Evolutionary conservation across 2,113 vertebrate species (phyloP), one percentile per base, ranked within the genome.

Genomic region (Hippocampus comes): DNA sequence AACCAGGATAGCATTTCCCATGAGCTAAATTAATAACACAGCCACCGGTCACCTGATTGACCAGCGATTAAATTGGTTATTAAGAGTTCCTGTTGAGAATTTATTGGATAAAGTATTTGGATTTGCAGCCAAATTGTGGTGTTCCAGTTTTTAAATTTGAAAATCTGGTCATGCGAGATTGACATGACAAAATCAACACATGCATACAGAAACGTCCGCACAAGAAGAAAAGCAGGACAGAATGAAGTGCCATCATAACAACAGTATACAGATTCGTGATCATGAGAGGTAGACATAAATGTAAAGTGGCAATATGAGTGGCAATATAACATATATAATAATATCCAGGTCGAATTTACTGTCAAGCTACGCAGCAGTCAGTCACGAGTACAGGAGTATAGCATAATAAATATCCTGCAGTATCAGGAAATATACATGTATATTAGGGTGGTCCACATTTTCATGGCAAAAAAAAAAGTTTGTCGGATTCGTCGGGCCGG

Each of bases 341-440:
- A 72, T 59, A 68, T 77, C 66, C 48, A 72, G 67, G 64, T 69
- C 78, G 63, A 78, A 88, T 89, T 90, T 84, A 86, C 72, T 60
- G 60, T 84, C 77, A 80, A 69, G 84, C 75, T 80, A 76, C 78
- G 81, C 82, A 83, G 75, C 56, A 82, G 78, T 77, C 73, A 73
- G 69, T 75, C 68, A 71, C 38, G 55, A 67, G 55, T 78, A 60
- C 72, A 64, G 67, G 67, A 77, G 76, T 76, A 73, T 74, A 59
- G 73, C 78, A 74, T 78, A 82, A 80, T 82, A 80, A 83, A 83
- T 78, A 79, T 71, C 79, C 80, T 68, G 79, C 71, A 80, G 79
- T 73, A 80, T 61, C 20, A 21, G 65, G 43, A 34, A 77, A 67
- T 70, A 68, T 8, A 49, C 70, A 25, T 5, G 53, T 74, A 72